Conservation (phyloP, 2,888 invertebrate species). For the Chrysotoxum bicinctum region DNA sequence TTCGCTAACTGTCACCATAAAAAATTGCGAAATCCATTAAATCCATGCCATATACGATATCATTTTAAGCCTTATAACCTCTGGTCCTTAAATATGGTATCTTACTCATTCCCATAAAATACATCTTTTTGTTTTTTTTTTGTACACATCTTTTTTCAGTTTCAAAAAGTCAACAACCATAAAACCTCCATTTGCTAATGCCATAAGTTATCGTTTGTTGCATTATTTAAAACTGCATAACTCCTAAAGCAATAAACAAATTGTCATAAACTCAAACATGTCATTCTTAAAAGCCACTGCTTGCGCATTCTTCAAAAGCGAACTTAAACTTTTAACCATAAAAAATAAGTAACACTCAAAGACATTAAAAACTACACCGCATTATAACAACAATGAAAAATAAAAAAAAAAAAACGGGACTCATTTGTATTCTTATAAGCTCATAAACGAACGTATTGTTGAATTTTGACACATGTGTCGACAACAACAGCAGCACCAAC, state of each 20-base stretch:
- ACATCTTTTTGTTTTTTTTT: not conserved
- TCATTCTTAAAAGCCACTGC: slow-evolving; percentile 53
- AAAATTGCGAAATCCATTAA: not conserved
- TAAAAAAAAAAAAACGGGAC: slow-evolving; percentile 31
- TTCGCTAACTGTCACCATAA: not conserved
- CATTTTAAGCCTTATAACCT: not conserved
- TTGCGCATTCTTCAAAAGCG: slow-evolving; percentile 42
- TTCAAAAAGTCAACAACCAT: slow-evolving; percentile 5
- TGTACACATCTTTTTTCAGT: not conserved
- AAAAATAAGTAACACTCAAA: slow-evolving; percentile 30
- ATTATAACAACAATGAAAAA: not conserved
- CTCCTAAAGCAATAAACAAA: slow-evolving; percentile 17
- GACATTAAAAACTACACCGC: not conserved
- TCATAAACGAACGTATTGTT: slow-evolving; percentile 54
- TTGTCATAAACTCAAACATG: slow-evolving; percentile 36
- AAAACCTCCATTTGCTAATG: slow-evolving; percentile 25
- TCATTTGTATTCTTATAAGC: slow-evolving; percentile 54
- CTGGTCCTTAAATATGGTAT: not conserved
- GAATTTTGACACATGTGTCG: slow-evolving; percentile 44
- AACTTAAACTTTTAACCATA: slow-evolving; percentile 14
- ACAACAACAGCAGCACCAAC: slow-evolving; percentile 22
- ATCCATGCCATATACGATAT: not conserved
- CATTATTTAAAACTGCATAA: slow-evolving; percentile 25
- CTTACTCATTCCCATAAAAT: not conserved
- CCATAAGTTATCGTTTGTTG: slow-evolving; percentile 18